Conservation (phyloP, 2,797 vertebrate genomes). For the Chloroceryle amazona region DNA sequence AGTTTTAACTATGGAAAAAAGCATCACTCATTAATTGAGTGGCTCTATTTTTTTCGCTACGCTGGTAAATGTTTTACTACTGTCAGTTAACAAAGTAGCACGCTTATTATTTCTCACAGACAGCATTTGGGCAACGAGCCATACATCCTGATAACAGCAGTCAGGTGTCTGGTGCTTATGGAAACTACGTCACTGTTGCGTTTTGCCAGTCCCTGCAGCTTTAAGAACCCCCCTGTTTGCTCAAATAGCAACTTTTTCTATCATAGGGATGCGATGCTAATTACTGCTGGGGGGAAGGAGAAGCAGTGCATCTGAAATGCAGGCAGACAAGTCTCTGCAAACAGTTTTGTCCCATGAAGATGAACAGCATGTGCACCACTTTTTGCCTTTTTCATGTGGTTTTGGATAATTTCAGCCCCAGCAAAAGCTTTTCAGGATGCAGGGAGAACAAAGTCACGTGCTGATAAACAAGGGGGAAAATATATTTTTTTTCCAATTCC, state of each 20-base stretch:
- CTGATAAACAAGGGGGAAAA: background rate
- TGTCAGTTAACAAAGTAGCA: background rate
- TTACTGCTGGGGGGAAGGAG: background rate
- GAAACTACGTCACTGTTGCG: background rate
- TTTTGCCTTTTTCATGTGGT: background rate
- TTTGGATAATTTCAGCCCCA: background rate
- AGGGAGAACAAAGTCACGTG: background rate
- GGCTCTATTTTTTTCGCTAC: background rate
- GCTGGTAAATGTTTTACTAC: background rate
- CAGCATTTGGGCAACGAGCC: background rate
- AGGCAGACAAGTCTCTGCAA: background rate
- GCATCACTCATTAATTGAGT: background rate
- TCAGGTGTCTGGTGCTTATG: background rate
- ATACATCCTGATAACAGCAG: fast-evolving
- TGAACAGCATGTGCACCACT: background rate
- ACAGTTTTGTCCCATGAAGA: background rate
- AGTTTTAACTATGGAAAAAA: background rate
- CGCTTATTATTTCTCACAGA: background rate
- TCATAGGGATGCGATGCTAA: background rate
- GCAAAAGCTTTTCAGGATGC: background rate
- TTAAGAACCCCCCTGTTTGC: background rate
- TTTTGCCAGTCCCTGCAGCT: background rate
- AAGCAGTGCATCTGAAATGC: background rate
- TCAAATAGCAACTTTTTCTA: background rate
- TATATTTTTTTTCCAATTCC: background rate